Evolutionary conservation across 2,888 invertebrate genomes (phyloP).

Genomic region (Xestia c-nigrum): DNA sequence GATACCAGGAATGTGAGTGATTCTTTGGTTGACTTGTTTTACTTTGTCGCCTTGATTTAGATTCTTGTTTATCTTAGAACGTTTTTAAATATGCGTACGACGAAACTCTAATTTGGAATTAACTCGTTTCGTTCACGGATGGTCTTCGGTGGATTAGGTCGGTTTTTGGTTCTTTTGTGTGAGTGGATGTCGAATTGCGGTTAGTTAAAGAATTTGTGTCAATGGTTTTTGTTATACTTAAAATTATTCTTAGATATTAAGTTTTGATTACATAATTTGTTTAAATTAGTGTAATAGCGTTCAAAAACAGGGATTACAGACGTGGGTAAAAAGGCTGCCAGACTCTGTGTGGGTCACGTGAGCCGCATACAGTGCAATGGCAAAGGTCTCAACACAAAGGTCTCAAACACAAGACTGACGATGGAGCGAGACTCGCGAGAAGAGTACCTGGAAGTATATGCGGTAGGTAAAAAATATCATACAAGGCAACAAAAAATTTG

Average conservation of each 20-base stretch:
- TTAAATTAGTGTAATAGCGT: neutral
- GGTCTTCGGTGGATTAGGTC: constrained; percentile 16
- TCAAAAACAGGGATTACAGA: no score
- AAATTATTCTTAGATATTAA: neutral
- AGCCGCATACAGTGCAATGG: no score
- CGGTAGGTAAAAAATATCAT: no score
- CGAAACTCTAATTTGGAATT: constrained; percentile 55
- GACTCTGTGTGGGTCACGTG: no score
- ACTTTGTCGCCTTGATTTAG: constrained; percentile 65
- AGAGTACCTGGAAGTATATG: no score
- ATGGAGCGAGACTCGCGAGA: no score
- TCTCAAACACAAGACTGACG: no score
- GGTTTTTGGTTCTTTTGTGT: constrained; percentile 23
- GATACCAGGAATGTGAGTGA: constrained; percentile 68
- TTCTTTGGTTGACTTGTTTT: constrained; percentile 59
- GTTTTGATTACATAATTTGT: neutral
- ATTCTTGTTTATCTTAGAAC: constrained; percentile 62
- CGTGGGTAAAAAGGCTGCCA: no score
- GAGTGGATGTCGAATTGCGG: neutral
- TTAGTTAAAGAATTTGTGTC: neutral
- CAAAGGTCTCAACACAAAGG: no score
- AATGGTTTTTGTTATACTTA: constrained; percentile 6
- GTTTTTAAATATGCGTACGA: constrained; percentile 64
- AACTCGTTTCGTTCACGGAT: constrained; percentile 58
- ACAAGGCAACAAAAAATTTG: no score